These are phyloP conservation scores for Polyommatus icarus DNA, from an alignment of 2,888 invertebrate genomes.

Conservation along the genomic window DNA sequence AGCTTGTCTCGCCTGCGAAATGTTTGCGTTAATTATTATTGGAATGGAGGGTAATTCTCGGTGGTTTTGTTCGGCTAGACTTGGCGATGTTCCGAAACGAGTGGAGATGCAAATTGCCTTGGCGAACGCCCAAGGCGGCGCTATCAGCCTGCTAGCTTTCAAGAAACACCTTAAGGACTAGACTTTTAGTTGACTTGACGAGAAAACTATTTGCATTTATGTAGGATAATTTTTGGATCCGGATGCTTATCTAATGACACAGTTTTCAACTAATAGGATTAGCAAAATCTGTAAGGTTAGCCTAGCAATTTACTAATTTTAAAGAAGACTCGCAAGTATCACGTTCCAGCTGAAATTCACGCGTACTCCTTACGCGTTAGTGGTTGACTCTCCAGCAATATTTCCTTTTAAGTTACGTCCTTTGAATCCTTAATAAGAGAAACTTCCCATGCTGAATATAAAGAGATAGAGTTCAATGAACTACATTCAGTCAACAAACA, in stretches of 20 bases:
- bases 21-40: slow-evolving; percentile 81
- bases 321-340: not conserved
- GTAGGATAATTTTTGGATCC: not conserved
- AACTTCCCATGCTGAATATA: slow-evolving; percentile 70
- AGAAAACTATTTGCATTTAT: not conserved
- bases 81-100: slow-evolving; percentile 81
- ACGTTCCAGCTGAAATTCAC: not conserved
- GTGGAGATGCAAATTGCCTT: slow-evolving; percentile 81
- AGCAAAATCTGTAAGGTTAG: no score
- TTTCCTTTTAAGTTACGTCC: slow-evolving; percentile 75
- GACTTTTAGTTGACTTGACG: slow-evolving; percentile 8
- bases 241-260: no score
- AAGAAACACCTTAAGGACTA: slow-evolving; percentile 60
- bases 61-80: slow-evolving; percentile 81
- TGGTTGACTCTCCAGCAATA: slow-evolving; percentile 60
- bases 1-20: slow-evolving; percentile 74
- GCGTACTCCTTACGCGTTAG: slow-evolving; percentile 12
- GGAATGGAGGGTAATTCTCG: slow-evolving; percentile 80
- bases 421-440: slow-evolving; percentile 75
- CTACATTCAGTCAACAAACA: slow-evolving; percentile 42
- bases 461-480: slow-evolving; percentile 70
- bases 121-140: slow-evolving; percentile 78
- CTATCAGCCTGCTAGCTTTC: slow-evolving; percentile 63
- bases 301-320: not conserved
- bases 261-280: no score